phyloP scores from a whole-genome alignment of 2,113 vertebrate genomes.

The Brachionichthys hirsutus region DNA sequence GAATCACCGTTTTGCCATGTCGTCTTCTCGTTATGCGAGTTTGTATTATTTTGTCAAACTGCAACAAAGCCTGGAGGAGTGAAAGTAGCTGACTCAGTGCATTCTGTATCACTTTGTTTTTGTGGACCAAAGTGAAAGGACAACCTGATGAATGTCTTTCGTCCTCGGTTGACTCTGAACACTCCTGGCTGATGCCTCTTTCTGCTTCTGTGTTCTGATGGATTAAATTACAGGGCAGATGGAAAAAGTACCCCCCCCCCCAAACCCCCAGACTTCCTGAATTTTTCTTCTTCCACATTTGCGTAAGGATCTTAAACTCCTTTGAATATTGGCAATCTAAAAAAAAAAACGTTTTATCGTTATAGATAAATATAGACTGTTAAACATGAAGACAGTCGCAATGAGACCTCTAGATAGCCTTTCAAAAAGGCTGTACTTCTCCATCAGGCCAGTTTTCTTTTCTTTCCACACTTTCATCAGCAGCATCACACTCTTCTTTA shows the following conservation, averaged over 20 bases:
- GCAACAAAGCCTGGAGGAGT: no score
- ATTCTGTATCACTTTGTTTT: background rate
- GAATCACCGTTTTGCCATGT: no score
- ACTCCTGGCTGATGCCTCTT: slow-evolving; percentile 8
- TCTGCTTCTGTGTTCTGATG: slow-evolving; percentile 29
- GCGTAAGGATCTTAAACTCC: slow-evolving; percentile 12
- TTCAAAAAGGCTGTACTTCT: background rate
- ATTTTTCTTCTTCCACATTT: slow-evolving; percentile 27
- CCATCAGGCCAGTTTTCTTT: slow-evolving; percentile 10
- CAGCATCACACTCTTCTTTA: slow-evolving; percentile 47
- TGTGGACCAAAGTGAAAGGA: background rate
- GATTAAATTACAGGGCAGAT: slow-evolving; percentile 53
- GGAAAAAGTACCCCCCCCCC: slow-evolving; percentile 34
- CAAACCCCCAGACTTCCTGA: slow-evolving; percentile 43
- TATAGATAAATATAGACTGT: background rate
- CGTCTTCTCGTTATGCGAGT: no score
- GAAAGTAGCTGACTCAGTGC: no score
- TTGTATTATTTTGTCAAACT: no score
- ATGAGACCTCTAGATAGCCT: no score
- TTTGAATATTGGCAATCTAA: slow-evolving; percentile 45
- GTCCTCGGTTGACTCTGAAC: background rate
- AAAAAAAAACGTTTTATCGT: slow-evolving; percentile 32
- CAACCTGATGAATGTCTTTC: slow-evolving; percentile 3
- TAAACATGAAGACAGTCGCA: background rate
- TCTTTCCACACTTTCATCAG: slow-evolving; percentile 41